These are phyloP conservation scores for Elegia similella DNA, from an alignment of 2,888 invertebrate species.

Conservation along the genomic window DNA sequence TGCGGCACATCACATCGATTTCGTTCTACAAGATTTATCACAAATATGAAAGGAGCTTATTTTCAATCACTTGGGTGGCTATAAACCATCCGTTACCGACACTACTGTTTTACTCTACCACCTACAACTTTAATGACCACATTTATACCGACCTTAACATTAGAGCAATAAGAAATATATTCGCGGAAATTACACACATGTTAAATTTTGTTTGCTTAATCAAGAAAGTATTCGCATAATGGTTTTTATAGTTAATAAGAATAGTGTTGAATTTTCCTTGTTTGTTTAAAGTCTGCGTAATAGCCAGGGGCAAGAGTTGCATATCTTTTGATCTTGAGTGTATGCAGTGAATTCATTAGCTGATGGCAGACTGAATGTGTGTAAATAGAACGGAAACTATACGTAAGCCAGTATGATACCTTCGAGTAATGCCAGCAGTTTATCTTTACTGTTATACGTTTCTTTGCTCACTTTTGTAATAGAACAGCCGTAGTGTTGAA, in stretches of 20 bases:
- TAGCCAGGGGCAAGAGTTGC: slow-evolving; percentile 53
- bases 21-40: slow-evolving; percentile 9
- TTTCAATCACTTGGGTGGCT: slow-evolving; percentile 48
- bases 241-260: not conserved
- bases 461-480: slow-evolving; percentile 12
- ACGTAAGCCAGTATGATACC: slow-evolving; percentile 57
- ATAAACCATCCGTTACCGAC: slow-evolving; percentile 43
- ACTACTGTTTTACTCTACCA: slow-evolving; percentile 35
- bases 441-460: slow-evolving; percentile 26
- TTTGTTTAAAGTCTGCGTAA: slow-evolving; percentile 27
- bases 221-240: not conserved
- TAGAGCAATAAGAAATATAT: not conserved
- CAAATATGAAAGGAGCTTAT: slow-evolving; percentile 33
- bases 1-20: slow-evolving; percentile 9
- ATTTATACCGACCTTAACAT: not conserved
- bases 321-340: slow-evolving; percentile 71
- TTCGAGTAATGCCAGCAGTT: slow-evolving; percentile 40
- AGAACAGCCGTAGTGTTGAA: not conserved
- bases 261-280: slow-evolving; percentile 17
- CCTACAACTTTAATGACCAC: not conserved
- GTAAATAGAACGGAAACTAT: slow-evolving; percentile 76
- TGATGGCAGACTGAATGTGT: slow-evolving; percentile 52
- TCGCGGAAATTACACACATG: not conserved
- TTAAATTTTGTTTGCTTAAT: not conserved
- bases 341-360: slow-evolving; percentile 72